Conservation (phyloP, 2,113 vertebrate species). For the Delphinus delphis region DNA sequence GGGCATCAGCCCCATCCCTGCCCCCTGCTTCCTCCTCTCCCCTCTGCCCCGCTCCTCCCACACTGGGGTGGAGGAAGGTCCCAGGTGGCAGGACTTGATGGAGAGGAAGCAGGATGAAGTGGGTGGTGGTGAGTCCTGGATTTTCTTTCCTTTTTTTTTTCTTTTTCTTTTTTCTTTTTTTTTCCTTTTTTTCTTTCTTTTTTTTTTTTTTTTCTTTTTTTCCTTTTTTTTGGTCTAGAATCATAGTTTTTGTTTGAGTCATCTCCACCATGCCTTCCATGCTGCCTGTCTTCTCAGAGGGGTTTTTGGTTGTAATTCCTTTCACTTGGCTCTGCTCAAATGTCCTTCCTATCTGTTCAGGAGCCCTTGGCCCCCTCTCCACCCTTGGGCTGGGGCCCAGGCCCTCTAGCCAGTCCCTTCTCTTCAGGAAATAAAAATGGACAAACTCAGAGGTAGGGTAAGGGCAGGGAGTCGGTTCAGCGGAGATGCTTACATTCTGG, state of each 20-base stretch:
- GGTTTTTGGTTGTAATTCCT: slow-evolving; percentile 65
- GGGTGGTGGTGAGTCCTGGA: slow-evolving; percentile 72
- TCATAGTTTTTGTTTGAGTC: slow-evolving; percentile 88
- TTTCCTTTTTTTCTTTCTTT: slow-evolving; percentile 74
- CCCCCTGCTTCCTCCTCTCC: slow-evolving; percentile 49
- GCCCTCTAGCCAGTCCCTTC: slow-evolving; percentile 61
- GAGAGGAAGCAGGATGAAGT: slow-evolving; percentile 64
- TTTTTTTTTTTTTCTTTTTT: slow-evolving; percentile 75
- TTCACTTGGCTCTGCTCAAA: slow-evolving; percentile 80
- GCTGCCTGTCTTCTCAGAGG: slow-evolving; percentile 74
- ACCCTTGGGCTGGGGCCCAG: slow-evolving; percentile 81
- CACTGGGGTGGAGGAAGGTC: slow-evolving; percentile 10
- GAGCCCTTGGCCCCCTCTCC: slow-evolving; percentile 79
- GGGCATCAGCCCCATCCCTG: slow-evolving; percentile 58
- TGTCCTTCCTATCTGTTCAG: slow-evolving; percentile 60
- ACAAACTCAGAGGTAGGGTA: slow-evolving; percentile 72
- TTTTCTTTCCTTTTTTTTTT: slow-evolving; percentile 72
- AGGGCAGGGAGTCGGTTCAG: slow-evolving; percentile 58
- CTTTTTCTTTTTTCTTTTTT: slow-evolving; percentile 18
- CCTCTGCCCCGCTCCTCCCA: neutral
- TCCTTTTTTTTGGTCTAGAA: slow-evolving; percentile 92
- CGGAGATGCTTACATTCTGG: slow-evolving; percentile 68
- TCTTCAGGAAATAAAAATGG: slow-evolving; percentile 71
- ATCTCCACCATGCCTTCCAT: slow-evolving; percentile 80
- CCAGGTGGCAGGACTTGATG: neutral